Percentiles rank a stretch among this genome's conserved stretches.
phyloP scores from a whole-genome alignment of 92 coral and sea anemone species.

The Montipora capitata region DNA sequence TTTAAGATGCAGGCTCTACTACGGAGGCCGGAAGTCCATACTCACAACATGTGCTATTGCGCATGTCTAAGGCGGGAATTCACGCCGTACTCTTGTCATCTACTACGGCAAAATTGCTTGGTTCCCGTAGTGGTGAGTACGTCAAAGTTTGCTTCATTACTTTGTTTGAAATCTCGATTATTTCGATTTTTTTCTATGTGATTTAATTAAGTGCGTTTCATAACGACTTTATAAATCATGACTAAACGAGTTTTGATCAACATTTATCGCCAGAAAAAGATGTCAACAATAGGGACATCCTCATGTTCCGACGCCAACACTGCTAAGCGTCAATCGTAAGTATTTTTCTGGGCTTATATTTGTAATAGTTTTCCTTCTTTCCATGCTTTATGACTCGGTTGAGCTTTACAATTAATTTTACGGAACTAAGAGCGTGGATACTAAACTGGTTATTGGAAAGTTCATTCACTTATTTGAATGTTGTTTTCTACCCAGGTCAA shows the following conservation, averaged over 20 bases:
- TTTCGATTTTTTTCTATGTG: constrained; percentile 10
- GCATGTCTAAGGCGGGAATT: constrained; percentile 35
- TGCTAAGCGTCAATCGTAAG: background rate
- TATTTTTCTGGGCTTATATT: background rate
- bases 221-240: too few relatives aligned
- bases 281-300: background rate
- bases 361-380: background rate
- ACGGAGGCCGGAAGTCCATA: constrained; percentile 21
- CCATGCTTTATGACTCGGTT: background rate
- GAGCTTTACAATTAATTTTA: background rate
- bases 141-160: constrained; percentile 13
- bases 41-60: constrained; percentile 18
- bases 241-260: background rate
- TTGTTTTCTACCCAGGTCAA: background rate
- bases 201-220: background rate
- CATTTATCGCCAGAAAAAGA: constrained; percentile 2
- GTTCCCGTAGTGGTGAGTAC: constrained; percentile 32
- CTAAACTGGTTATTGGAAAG: background rate
- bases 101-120: constrained; percentile 21
- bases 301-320: background rate
- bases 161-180: constrained; percentile 20
- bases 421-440: background rate
- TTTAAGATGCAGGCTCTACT: constrained; percentile 26
- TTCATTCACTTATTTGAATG: background rate
- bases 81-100: constrained; percentile 15